Percentiles rank a stretch among this genome's conserved stretches.
Evolutionary conservation across 1,140 invertebrate species (phyloP).

Genomic region (Cyrtorhinus lividipennis): DNA sequence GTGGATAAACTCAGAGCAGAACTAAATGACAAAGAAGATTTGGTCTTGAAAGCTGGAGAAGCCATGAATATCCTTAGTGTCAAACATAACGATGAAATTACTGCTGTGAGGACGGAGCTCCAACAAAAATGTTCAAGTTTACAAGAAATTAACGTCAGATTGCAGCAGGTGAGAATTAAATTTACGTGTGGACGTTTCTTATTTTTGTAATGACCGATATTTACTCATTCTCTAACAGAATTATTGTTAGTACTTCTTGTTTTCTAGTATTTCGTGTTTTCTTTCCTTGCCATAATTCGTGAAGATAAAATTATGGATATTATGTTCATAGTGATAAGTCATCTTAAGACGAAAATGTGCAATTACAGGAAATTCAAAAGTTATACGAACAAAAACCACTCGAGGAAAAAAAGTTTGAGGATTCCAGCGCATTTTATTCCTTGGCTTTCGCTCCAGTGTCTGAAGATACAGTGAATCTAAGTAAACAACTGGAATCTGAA

Average conservation of each 20-base stretch:
- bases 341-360: no score
- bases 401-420: no score
- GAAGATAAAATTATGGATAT: no score
- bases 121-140: conserved; percentile 13
- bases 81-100: conserved; percentile 20
- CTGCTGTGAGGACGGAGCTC: conserved; percentile 5
- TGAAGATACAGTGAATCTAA: background rate
- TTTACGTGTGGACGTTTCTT: conserved; percentile 2
- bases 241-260: no score
- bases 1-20: conserved; percentile 18
- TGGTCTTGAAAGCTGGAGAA: conserved; percentile 22
- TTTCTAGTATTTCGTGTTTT: no score
- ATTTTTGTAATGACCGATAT: no score
- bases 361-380: no score
- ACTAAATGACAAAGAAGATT: conserved; percentile 23
- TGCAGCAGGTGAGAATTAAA: conserved; percentile 18
- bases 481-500: background rate
- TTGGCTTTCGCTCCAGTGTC: conserved; percentile 18
- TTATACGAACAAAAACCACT: no score
- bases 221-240: no score
- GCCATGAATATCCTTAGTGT: conserved; percentile 20
- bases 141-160: conserved; percentile 16
- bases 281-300: no score
- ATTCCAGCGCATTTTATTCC: conserved; percentile 20
- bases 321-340: no score